Evolutionary conservation across 2,797 vertebrate species (phyloP), one percentile per base, ranked within the genome.

Genomic region (Sebastes steindachneri): DNA sequence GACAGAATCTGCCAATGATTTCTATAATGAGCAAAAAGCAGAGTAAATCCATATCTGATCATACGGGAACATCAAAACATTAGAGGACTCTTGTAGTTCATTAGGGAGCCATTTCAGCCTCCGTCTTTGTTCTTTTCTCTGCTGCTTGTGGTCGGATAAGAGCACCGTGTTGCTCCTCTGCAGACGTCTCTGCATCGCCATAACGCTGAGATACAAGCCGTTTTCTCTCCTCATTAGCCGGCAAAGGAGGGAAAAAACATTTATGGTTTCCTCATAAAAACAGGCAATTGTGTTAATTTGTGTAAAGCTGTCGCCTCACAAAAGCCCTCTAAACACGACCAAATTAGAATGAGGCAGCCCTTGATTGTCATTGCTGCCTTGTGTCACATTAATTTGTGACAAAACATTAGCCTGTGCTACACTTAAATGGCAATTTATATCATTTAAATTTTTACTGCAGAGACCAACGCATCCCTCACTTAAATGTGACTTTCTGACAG

Each of bases 391-490:
- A 98, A 98, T 97, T 97, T 94, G 97, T 97, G 97, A 97, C 97
- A 97, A 95, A 97, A 98, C 97, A 99, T 98, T 99, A 99, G 97
- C 97, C 97, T 92, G 88, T 26, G 91, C 96, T 97, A 96, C 97
- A 97, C 97, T 99, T 99, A 99, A 99, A 99, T 95, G 95, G 97
- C 97, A 97, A 99, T 99, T 99, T 99, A 99, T 99, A 99, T 98
- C 97, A 98, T 99, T 99, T 99, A 99, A 97, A 97, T 97, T 97
- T 98, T 98, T 98, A 98, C 97, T 95, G 97, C 96, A 87, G 95
- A 94, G 96, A 94, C 86, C 90, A 91, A 91, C 90, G 94, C 98
- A 99, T 99, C 97, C 96, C 90, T 99, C 98, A 99, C 97, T 97
- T 98, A 98, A 98, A 99, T 98, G 98, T 94, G 97, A 97, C 96